Percentiles rank a stretch among this genome's conserved stretches.
Conservation (phyloP, 1,140 invertebrate species). For the Drosophila albomicans region DNA sequence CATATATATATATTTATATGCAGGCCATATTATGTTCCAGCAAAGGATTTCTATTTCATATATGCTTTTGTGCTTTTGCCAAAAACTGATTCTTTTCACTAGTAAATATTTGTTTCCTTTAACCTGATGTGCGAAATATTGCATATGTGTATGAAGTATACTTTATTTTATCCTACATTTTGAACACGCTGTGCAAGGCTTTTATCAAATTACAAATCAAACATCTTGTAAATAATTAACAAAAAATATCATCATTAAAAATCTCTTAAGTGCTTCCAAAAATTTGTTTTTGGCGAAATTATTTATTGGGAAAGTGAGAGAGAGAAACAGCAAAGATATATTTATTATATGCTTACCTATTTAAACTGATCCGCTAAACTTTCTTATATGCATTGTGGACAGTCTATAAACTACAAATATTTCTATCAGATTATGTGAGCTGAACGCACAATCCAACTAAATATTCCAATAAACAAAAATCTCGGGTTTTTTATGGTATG, state of each 20-base stretch:
- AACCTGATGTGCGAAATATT: conserved; percentile 9
- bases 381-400: too few relatives aligned
- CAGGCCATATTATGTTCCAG: conserved; percentile 8
- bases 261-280: conserved; percentile 73
- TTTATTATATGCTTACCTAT: neutral
- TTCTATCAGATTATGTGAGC: too few relatives aligned
- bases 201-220: conserved; percentile 30
- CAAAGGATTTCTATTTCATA: conserved; percentile 5
- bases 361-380: too few relatives aligned
- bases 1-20: too few relatives aligned
- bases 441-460: too few relatives aligned
- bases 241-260: conserved; percentile 56
- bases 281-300: neutral
- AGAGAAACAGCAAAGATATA: neutral
- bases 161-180: conserved; percentile 24
- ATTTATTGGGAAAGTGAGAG: neutral
- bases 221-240: conserved; percentile 70
- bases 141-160: neutral
- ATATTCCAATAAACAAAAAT: too few relatives aligned
- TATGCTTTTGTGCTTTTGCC: neutral
- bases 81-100: conserved; percentile 1
- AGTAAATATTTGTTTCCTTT: neutral
- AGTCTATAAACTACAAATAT: too few relatives aligned
- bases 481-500: conserved; percentile 23
- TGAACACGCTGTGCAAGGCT: conserved; percentile 12